Conservation (phyloP, 2,888 invertebrate species). For the Crocallis elinguaria region DNA sequence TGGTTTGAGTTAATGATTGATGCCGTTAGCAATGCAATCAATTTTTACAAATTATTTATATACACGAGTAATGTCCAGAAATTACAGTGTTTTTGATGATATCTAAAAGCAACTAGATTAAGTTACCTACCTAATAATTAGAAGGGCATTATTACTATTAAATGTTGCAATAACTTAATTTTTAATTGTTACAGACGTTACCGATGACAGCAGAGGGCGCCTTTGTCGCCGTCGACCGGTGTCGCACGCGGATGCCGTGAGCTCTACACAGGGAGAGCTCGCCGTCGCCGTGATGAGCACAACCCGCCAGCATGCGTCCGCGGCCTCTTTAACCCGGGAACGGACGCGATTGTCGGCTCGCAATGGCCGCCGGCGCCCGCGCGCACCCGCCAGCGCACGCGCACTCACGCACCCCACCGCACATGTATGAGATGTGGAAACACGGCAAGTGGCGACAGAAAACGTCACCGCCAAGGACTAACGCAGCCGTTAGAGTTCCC, state of each 20-base stretch:
- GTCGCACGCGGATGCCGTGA: slow-evolving; percentile 74
- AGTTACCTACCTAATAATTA: background rate
- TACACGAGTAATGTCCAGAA: too few species aligned
- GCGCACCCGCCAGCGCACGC: slow-evolving; percentile 65
- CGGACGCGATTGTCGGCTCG: slow-evolving; percentile 77
- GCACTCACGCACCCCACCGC: slow-evolving; percentile 63
- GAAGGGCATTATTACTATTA: background rate
- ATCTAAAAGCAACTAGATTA: too few species aligned
- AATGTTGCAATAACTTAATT: background rate
- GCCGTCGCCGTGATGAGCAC: slow-evolving; percentile 83
- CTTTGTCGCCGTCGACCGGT: slow-evolving; percentile 45
- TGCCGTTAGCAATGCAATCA: too few species aligned
- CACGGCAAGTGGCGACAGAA: slow-evolving; percentile 92
- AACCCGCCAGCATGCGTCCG: slow-evolving; percentile 82
- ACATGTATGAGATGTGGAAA: slow-evolving; percentile 89
- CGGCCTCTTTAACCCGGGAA: slow-evolving; percentile 82
- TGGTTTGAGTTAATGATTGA: too few species aligned
- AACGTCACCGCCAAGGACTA: slow-evolving; percentile 80
- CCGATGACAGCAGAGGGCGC: slow-evolving; percentile 61
- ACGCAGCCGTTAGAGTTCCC: slow-evolving; percentile 78
- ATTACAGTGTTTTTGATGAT: too few species aligned
- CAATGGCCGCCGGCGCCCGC: slow-evolving; percentile 77
- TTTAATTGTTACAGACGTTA: slow-evolving; percentile 56
- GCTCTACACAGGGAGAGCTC: slow-evolving; percentile 70
- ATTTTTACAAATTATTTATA: too few species aligned